Conservation (phyloP, 2,113 vertebrate genomes). For the Oostethus manadensis region DNA sequence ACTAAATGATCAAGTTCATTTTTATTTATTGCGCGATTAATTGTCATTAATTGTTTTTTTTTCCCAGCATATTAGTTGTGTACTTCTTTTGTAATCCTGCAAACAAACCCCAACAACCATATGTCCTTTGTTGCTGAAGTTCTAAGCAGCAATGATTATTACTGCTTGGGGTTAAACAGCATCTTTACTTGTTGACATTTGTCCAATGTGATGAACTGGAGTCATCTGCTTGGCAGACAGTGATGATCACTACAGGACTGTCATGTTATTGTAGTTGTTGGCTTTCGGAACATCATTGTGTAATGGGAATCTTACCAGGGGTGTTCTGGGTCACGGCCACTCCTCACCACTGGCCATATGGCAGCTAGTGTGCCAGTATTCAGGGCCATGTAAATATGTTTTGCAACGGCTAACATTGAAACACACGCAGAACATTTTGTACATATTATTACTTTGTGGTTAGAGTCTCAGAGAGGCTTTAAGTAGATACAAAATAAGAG, state of each 20-base stretch:
- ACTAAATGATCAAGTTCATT: no score
- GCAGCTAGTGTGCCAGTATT: constrained; percentile 61
- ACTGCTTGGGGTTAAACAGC: no score
- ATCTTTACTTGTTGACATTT: not conserved
- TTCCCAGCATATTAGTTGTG: not conserved
- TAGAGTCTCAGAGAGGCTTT: not conserved
- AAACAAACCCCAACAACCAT: not conserved
- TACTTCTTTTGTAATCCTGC: not conserved
- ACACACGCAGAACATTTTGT: constrained; percentile 1
- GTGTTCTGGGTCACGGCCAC: constrained; percentile 50
- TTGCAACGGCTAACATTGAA: constrained; percentile 23
- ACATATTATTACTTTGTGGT: constrained; percentile 14
- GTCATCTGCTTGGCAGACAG: constrained; percentile 43
- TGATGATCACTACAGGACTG: constrained; percentile 37
- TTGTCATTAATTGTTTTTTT: no score
- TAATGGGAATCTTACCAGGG: constrained; percentile 47
- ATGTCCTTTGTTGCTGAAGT: not conserved
- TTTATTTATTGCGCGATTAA: no score
- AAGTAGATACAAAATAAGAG: not conserved
- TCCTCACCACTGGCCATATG: constrained; percentile 60
- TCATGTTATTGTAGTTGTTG: constrained; percentile 42
- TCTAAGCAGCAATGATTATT: not conserved
- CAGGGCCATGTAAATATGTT: constrained; percentile 38
- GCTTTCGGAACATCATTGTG: constrained; percentile 45
- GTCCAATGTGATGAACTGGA: constrained; percentile 29